phyloP scores from a whole-genome alignment of 92 coral and sea anemone species.

The Desmophyllum pertusum region DNA sequence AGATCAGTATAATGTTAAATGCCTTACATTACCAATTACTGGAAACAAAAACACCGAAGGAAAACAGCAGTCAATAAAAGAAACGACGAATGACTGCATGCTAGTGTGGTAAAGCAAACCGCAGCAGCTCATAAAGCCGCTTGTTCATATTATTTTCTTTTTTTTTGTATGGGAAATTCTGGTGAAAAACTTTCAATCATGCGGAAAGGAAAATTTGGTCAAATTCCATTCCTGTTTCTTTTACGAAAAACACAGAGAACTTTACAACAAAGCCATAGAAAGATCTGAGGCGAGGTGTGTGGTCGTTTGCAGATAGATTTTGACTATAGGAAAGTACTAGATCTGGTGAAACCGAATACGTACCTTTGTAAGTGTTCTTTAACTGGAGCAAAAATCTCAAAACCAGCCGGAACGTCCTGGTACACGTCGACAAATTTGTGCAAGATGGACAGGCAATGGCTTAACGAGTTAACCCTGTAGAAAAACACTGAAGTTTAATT shows the following conservation, averaged over 20 bases:
- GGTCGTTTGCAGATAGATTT: neutral
- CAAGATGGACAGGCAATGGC: conserved; percentile 67
- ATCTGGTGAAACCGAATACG: neutral
- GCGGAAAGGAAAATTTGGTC: neutral
- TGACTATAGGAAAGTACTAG: neutral
- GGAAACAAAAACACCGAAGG: neutral
- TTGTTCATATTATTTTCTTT: too few species aligned
- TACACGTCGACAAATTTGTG: conserved; percentile 70
- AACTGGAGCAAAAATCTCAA: conserved; percentile 78
- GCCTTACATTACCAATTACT: neutral
- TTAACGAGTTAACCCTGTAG: conserved; percentile 71
- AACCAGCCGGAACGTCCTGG: conserved; percentile 72
- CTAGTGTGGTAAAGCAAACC: neutral
- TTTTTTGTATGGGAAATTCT: neutral
- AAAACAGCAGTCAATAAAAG: neutral
- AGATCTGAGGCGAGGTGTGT: too few species aligned
- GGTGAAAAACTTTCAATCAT: neutral
- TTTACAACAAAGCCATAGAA: too few species aligned
- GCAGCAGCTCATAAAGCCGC: neutral
- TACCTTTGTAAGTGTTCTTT: conserved; percentile 84
- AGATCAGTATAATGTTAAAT: neutral
- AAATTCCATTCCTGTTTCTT: neutral
- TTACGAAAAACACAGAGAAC: too few species aligned
- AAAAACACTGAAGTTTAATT: too few species aligned
- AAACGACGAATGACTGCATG: neutral